Percentiles rank a stretch among this genome's conserved stretches.
Conservation (phyloP, 2,113 vertebrate genomes). For the Acanthochromis polyacanthus region DNA sequence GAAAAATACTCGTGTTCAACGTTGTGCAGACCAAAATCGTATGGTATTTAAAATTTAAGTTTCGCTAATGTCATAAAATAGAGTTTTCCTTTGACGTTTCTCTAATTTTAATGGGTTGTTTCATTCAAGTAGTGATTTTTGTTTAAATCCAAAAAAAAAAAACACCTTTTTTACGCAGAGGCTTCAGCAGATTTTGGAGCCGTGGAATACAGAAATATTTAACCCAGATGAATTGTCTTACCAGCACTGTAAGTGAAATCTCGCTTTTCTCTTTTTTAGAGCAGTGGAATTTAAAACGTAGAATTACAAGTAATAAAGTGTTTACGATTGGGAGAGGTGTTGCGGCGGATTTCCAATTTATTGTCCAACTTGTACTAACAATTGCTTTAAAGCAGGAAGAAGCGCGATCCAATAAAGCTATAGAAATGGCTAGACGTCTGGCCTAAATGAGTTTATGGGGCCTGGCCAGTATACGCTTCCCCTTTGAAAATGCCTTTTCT, state of each 20-base stretch:
- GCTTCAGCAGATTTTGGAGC: too few relatives aligned
- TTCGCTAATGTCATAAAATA: neutral
- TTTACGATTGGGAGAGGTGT: conserved; percentile 88
- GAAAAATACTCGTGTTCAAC: too few relatives aligned
- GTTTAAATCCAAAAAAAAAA: conserved; percentile 5
- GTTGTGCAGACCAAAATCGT: neutral
- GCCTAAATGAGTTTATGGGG: conserved; percentile 97
- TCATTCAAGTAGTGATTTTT: neutral
- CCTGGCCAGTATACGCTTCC: conserved; percentile 85
- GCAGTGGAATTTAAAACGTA: conserved; percentile 26
- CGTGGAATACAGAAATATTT: neutral
- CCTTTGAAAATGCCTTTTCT: conserved; percentile 91
- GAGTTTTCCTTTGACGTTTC: neutral
- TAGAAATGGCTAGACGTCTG: conserved; percentile 98
- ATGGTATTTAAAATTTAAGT: neutral
- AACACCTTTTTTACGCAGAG: neutral
- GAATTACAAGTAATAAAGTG: conserved; percentile 66
- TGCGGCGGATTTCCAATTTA: conserved; percentile 87
- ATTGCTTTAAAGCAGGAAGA: conserved; percentile 98
- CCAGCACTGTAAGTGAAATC: neutral
- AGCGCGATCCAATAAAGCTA: conserved; percentile 94
- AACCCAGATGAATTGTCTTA: neutral
- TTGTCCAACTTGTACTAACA: conserved; percentile 88
- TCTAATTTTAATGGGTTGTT: neutral
- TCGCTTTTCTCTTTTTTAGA: neutral